phyloP scores from a whole-genome alignment of 2,888 invertebrate species.

The Timandra comae region DNA sequence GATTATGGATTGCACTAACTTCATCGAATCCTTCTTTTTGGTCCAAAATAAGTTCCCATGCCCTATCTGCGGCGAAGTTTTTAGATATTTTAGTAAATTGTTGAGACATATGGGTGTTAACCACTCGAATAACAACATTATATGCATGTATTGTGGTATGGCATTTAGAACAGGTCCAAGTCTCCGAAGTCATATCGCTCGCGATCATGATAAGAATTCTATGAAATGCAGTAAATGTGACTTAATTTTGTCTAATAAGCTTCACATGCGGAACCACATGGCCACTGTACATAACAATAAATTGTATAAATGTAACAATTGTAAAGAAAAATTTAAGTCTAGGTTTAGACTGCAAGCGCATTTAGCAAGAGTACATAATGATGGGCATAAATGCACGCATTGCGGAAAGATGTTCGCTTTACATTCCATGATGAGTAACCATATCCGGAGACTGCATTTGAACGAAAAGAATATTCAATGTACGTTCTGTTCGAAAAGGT shows the following conservation, averaged over 20 bases:
- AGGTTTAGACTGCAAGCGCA: slow-evolving; percentile 50
- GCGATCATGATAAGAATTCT: slow-evolving; percentile 3
- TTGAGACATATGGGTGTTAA: slow-evolving; percentile 9
- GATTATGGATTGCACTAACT: slow-evolving; percentile 2
- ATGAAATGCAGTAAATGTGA: slow-evolving; percentile 11
- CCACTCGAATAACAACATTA: slow-evolving; percentile 8
- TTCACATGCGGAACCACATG: slow-evolving; percentile 9
- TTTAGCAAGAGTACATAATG: slow-evolving; percentile 37
- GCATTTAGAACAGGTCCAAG: slow-evolving; percentile 2
- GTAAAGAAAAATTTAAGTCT: slow-evolving; percentile 48
- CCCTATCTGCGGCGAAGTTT: slow-evolving; percentile 8
- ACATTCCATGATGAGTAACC: slow-evolving; percentile 51
- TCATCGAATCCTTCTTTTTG: slow-evolving; percentile 11
- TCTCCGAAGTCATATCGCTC: slow-evolving; percentile 7
- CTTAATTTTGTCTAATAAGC: slow-evolving; percentile 3
- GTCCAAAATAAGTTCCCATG: slow-evolving; percentile 14
- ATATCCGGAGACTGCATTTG: slow-evolving; percentile 47
- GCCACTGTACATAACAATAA: slow-evolving; percentile 11
- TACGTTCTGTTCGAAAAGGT: slow-evolving; percentile 43
- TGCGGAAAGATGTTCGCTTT: slow-evolving; percentile 49
- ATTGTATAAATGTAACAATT: slow-evolving; percentile 36
- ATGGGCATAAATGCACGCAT: slow-evolving; percentile 48
- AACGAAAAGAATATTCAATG: slow-evolving; percentile 59
- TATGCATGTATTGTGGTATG: slow-evolving; percentile 16
- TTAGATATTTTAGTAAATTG: slow-evolving; percentile 8